Evolutionary conservation across 2,888 invertebrate genomes (phyloP), one percentile per base, ranked within the genome.

Genomic region (Pomacea canaliculata): DNA sequence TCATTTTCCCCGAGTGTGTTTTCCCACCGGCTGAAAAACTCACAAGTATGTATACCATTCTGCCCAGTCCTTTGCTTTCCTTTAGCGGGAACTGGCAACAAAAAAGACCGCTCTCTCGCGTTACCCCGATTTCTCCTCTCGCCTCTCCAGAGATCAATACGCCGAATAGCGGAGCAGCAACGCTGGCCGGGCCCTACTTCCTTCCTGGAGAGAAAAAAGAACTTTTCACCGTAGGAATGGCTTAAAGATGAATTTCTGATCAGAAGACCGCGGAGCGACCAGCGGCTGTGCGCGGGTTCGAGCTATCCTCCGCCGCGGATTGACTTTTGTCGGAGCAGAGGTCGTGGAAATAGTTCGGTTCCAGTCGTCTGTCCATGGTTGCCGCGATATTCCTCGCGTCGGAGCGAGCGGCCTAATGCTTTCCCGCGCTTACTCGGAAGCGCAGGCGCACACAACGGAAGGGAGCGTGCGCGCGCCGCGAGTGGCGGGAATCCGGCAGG

Each of bases 121-220:
- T 74, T 74, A 74, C 69, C 60, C 56, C 46, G 69, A 60, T 69
- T 74, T 69, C 74, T 74, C 60, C 74, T 68, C 49, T 60, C 62
- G 69, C 74, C 69, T 68, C 74, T 74, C 74, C 69, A 69, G 62
- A 74, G 62, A 74, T 74, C 74, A 74, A 74, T 74, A 74, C 69
- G 60, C 69, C 74, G 62, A 74, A 74, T 69, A 67, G 74, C 74
- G 27, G 63, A 74, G 74, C 74, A 74, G 74, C 74, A 74, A 60
- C 68, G 68, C 59, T 68, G 74, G 60, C 69, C 74, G 74, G 74
- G 51, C 46, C 69, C 46, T 60, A 74, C 74, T 74, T 74, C 74
- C 74, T 74, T 74, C 74, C 74, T 49, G 69, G 69, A 51, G 37
- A 69, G 67, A 74, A 74, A 74, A 73, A 69, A 62, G 62, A 62